These are phyloP conservation scores for Orchesella flavescens DNA, from an alignment of 2,888 invertebrate species.

Conservation along the genomic window DNA sequence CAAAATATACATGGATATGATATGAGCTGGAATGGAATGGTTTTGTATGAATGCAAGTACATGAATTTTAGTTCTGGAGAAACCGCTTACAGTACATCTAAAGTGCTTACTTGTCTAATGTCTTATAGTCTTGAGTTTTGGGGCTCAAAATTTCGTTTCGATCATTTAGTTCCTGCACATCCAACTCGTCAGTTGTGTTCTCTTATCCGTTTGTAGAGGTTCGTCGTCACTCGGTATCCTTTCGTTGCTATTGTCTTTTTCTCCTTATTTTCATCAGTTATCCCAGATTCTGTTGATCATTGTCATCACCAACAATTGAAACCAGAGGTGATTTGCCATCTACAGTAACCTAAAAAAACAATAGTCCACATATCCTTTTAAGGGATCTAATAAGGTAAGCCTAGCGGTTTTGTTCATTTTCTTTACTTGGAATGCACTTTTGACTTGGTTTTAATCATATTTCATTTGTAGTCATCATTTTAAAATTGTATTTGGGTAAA, in stretches of 20 bases:
- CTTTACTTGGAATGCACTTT: background rate
- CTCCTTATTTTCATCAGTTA: constrained; percentile 73
- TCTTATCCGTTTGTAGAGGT: constrained; percentile 77
- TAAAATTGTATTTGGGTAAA: background rate
- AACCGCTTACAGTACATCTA: constrained; percentile 1
- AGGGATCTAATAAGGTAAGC: constrained; percentile 55
- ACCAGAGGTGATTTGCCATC: constrained; percentile 17
- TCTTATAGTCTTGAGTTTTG: constrained; percentile 33
- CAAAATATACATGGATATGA: background rate
- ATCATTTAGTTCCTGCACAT: constrained; percentile 80
- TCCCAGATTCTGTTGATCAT: constrained; percentile 64
- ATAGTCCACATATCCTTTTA: constrained; percentile 50
- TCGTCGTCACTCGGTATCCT: constrained; percentile 73
- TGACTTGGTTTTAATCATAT: background rate
- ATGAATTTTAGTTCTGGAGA: constrained; percentile 12
- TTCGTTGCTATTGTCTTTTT: constrained; percentile 77
- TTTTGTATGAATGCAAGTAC: background rate
- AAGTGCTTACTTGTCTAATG: constrained; percentile 10
- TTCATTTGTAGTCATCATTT: background rate
- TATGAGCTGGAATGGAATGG: background rate
- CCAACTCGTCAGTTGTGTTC: constrained; percentile 80
- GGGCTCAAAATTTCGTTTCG: constrained; percentile 73
- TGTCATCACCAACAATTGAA: constrained; percentile 53
- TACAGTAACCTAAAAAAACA: constrained; percentile 53
- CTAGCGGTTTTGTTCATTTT: background rate